phyloP scores from a whole-genome alignment of 2,113 vertebrate species.

The Sphaerodactylus townsendi region DNA sequence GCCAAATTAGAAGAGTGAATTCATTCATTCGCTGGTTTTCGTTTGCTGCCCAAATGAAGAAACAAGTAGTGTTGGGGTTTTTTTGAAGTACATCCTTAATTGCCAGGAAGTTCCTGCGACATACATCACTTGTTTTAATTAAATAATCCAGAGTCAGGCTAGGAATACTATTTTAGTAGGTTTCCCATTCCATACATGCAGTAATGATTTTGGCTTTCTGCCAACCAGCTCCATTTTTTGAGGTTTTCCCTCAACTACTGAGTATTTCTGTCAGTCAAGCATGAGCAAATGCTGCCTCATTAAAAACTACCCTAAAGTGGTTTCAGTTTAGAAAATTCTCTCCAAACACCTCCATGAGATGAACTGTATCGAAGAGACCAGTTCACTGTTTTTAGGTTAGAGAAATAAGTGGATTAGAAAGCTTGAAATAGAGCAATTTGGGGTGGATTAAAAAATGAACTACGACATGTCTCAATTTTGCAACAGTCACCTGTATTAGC shows the following conservation, averaged over 20 bases:
- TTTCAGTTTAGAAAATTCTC: constrained; percentile 44
- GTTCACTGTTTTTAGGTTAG: constrained; percentile 15
- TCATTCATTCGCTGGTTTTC: constrained; percentile 27
- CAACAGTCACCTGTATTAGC: constrained; percentile 37
- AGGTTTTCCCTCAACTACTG: constrained; percentile 73
- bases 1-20: no score
- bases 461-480: constrained; percentile 18
- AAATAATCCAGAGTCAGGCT: constrained; percentile 69
- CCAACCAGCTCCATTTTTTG: constrained; percentile 76
- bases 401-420: background rate
- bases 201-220: constrained; percentile 75
- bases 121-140: constrained; percentile 83
- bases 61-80: background rate
- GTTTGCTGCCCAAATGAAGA: background rate
- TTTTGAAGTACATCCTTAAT: constrained; percentile 71
- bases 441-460: constrained; percentile 23
- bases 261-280: constrained; percentile 84
- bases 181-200: constrained; percentile 73
- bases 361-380: constrained; percentile 13
- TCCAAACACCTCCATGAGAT: constrained; percentile 29
- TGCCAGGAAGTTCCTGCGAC: constrained; percentile 75
- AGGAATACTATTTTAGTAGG: constrained; percentile 75
- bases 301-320: constrained; percentile 65
- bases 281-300: constrained; percentile 74
- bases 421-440: background rate